phyloP scores from a whole-genome alignment of 2,888 invertebrate species.

The Halocaridina rubra region DNA sequence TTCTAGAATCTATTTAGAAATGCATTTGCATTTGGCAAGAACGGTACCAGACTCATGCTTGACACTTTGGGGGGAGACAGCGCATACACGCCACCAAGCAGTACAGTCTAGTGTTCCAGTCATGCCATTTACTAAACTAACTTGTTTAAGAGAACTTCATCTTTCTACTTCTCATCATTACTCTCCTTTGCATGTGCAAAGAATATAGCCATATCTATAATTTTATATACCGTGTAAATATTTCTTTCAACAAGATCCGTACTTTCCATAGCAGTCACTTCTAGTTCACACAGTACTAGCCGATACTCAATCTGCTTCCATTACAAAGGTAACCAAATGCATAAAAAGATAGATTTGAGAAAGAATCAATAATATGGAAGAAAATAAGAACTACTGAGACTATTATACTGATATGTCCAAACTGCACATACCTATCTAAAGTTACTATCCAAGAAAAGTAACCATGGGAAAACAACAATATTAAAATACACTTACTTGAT shows the following conservation, averaged over 20 bases:
- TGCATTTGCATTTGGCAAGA: neutral
- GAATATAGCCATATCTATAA: neutral
- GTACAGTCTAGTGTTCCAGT: conserved; percentile 27
- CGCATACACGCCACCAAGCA: conserved; percentile 47
- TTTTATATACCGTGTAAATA: neutral
- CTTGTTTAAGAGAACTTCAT: conserved; percentile 21
- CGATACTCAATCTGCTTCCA: neutral
- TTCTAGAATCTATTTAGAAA: neutral
- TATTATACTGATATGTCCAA: conserved; percentile 57
- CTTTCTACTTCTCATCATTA: conserved; percentile 18
- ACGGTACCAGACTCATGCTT: conserved; percentile 44
- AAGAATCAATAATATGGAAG: conserved; percentile 39
- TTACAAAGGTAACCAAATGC: neutral
- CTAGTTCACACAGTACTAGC: neutral
- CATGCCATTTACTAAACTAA: neutral
- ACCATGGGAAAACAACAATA: conserved; percentile 52
- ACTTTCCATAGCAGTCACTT: neutral
- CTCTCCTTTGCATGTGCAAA: neutral
- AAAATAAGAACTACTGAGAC: conserved; percentile 51
- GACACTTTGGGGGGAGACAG: conserved; percentile 48
- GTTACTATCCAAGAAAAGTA: conserved; percentile 55
- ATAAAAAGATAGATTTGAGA: neutral
- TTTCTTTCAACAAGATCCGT: neutral
- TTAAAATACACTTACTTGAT: conserved; percentile 48
- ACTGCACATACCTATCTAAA: conserved; percentile 53